These are phyloP conservation scores for Scaptomyza graminum DNA, from an alignment of 1,140 invertebrate species.

Conservation along the genomic window DNA sequence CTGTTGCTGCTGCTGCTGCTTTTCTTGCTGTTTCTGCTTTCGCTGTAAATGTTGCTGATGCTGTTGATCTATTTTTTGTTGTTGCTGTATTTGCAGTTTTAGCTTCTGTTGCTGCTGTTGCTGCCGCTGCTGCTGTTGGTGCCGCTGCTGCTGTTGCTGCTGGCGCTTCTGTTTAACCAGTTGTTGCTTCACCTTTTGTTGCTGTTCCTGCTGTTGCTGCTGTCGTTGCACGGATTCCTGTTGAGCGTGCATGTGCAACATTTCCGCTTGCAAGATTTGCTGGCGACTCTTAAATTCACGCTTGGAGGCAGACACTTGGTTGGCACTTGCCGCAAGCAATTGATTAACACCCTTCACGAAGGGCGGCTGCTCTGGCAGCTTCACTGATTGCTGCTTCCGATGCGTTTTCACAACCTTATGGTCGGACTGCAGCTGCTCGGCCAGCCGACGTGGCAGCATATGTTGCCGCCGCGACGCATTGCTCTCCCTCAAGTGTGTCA, in stretches of 20 bases:
- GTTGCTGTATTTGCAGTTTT: not conserved
- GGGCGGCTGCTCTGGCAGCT: constrained; percentile 5
- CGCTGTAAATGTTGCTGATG: too few species aligned
- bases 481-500: not conserved
- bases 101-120: not conserved
- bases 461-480: not conserved
- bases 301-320: constrained; percentile 47
- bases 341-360: constrained; percentile 25
- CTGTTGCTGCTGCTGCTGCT: too few species aligned
- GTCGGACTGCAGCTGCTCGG: constrained; percentile 2
- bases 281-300: constrained; percentile 49
- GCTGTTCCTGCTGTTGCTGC: not conserved
- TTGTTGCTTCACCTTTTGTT: not conserved
- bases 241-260: constrained; percentile 35
- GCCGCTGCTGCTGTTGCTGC: not conserved
- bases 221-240: not conserved
- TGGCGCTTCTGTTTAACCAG: not conserved
- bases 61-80: too few species aligned
- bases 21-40: not conserved
- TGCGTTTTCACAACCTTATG: not conserved
- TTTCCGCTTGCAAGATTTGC: constrained; percentile 45
- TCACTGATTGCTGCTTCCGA: too few species aligned
- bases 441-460: not conserved
- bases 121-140: not conserved
- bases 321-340: constrained; percentile 43